Evolutionary conservation across 2,888 invertebrate species (phyloP).

Genomic region (Xestia c-nigrum): DNA sequence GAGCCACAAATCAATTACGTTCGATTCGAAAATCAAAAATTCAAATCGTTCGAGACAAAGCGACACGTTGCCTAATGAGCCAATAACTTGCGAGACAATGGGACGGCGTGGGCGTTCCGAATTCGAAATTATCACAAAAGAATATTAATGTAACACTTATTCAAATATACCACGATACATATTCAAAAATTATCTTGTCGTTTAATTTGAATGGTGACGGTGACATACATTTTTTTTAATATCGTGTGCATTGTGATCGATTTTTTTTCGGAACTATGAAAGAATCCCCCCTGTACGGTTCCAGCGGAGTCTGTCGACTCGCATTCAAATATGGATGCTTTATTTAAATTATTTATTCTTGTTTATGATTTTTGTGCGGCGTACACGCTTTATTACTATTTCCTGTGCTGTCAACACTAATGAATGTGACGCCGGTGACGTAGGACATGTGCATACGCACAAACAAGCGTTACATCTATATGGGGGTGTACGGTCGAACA

Average conservation of each 20-base stretch:
- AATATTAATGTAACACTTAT: conserved; percentile 90
- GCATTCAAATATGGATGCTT: conserved; percentile 85
- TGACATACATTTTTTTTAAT: conserved; percentile 80
- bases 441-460: conserved; percentile 76
- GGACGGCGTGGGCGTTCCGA: conserved; percentile 87
- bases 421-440: conserved; percentile 83
- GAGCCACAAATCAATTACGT: conserved; percentile 83
- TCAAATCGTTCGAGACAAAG: conserved; percentile 86
- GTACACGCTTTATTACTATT: conserved; percentile 83
- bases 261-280: conserved; percentile 76
- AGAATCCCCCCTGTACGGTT: conserved; percentile 73
- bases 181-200: conserved; percentile 88
- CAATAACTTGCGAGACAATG: conserved; percentile 90
- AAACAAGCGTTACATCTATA: conserved; percentile 4
- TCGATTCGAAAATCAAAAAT: conserved; percentile 89
- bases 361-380: conserved; percentile 84
- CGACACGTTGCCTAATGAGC: conserved; percentile 89
- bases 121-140: conserved; percentile 89
- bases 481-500: not conserved
- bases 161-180: conserved; percentile 88
- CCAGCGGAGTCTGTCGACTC: conserved; percentile 75
- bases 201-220: conserved; percentile 86
- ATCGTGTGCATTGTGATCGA: conserved; percentile 79
- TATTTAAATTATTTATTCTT: conserved; percentile 84
- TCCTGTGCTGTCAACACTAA: conserved; percentile 87